phyloP scores from a whole-genome alignment of 1,140 invertebrate genomes.

The Papilio machaon region DNA sequence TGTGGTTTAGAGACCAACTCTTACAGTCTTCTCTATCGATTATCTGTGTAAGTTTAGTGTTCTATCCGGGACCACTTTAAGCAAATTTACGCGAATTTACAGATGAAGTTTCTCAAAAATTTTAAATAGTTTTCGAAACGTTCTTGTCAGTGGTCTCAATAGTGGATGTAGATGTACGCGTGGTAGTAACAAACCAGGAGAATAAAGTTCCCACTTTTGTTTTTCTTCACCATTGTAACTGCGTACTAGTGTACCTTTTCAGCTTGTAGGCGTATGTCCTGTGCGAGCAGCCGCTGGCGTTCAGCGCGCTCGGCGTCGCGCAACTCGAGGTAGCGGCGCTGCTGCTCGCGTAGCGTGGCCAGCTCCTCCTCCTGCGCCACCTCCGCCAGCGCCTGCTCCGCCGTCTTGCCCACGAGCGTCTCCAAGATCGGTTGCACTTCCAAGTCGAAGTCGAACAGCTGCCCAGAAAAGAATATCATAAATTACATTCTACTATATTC shows the following conservation, averaged over 20 bases:
- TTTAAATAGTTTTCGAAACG: no score
- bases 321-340: constrained; percentile 89
- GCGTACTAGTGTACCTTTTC: constrained; percentile 56
- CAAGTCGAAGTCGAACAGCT: constrained; percentile 94
- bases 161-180: no score
- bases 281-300: constrained; percentile 69
- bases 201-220: background rate
- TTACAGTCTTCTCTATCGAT: background rate
- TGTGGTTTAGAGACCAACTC: no score
- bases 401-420: constrained; percentile 92
- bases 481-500: background rate
- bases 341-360: constrained; percentile 87
- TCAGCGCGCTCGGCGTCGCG: constrained; percentile 90
- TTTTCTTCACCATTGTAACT: background rate
- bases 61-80: no score
- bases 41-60: no score
- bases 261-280: constrained; percentile 59
- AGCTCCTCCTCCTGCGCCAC: constrained; percentile 91
- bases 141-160: no score
- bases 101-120: no score
- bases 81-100: no score
- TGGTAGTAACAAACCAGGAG: background rate
- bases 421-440: constrained; percentile 95
- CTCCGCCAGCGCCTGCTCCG: constrained; percentile 93
- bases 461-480: constrained; percentile 41